Evolutionary conservation across 2,888 invertebrate species (phyloP).

Genomic region (Drosophila falleni): DNA sequence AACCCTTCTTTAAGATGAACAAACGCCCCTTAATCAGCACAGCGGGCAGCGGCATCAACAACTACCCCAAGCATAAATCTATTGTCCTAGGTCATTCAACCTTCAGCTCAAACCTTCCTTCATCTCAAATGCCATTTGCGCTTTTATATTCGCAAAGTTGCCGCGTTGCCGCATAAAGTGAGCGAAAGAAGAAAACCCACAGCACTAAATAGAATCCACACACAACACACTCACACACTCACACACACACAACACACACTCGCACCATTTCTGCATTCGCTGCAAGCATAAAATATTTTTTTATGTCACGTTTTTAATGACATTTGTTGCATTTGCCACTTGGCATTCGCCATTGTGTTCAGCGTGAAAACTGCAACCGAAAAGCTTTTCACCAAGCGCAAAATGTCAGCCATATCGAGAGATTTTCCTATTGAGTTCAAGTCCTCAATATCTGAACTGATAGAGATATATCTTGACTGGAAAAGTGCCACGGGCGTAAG

Average conservation of each 20-base stretch:
- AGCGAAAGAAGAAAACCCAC: conserved; percentile 47
- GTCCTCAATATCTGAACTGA: conserved; percentile 12
- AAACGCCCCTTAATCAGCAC: conserved; percentile 78
- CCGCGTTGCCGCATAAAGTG: conserved; percentile 58
- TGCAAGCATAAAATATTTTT: conserved; percentile 71
- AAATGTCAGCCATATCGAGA: not conserved
- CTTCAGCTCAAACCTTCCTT: conserved; percentile 37
- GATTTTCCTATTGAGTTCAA: conserved; percentile 2
- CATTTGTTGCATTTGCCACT: conserved; percentile 75
- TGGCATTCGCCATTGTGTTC: conserved; percentile 51
- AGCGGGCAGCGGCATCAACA: conserved; percentile 74
- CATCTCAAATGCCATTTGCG: conserved; percentile 59
- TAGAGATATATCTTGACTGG: conserved; percentile 9
- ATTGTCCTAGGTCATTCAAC: conserved; percentile 81
- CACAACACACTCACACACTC: conserved; percentile 8
- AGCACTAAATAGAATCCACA: conserved; percentile 24
- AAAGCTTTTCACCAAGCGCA: conserved; percentile 7
- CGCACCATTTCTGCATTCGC: conserved; percentile 35
- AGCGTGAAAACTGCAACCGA: not conserved
- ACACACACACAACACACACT: not conserved
- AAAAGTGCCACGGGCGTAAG: conserved; percentile 40
- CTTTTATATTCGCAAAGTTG: conserved; percentile 72
- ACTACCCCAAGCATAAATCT: conserved; percentile 77
- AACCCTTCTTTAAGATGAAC: conserved; percentile 70
- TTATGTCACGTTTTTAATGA: conserved; percentile 78